phyloP scores from a whole-genome alignment of 2,797 vertebrate species.

The Ctenopoma multispine region DNA sequence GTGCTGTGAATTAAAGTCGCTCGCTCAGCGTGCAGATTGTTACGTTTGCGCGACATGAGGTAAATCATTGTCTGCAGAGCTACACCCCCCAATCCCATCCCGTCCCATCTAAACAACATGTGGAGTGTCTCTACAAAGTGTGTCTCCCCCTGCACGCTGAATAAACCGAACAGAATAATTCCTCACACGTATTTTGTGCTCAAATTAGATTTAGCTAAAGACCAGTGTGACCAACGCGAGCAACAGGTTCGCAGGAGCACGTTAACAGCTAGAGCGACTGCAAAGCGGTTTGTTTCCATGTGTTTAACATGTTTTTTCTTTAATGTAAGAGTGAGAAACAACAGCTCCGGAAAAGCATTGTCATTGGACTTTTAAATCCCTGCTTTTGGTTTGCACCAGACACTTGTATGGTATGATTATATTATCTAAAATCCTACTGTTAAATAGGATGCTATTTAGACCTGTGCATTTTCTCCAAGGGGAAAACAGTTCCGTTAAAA shows the following conservation, averaged over 20 bases:
- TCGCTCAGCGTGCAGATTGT: slow-evolving; percentile 20
- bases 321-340: too few species aligned
- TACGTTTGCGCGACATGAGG: slow-evolving; percentile 54
- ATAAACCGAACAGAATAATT: not conserved
- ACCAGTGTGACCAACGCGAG: slow-evolving; percentile 17
- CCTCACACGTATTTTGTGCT: not conserved
- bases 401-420: too few species aligned
- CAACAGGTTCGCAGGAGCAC: slow-evolving; percentile 72
- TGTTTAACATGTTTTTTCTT: too few species aligned
- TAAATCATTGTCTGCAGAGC: slow-evolving; percentile 38
- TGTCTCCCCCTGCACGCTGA: not conserved
- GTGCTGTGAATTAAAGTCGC: slow-evolving; percentile 28
- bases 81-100: too few species aligned
- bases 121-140: slow-evolving; percentile 35
- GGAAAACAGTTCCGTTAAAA: not conserved
- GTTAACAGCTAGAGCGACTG: not conserved
- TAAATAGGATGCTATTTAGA: not conserved
- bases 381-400: too few species aligned
- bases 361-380: too few species aligned
- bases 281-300: slow-evolving; percentile 6
- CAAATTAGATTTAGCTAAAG: not conserved
- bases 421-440: not conserved
- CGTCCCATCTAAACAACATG: slow-evolving; percentile 46
- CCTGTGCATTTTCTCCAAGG: too few species aligned
- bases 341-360: too few species aligned